Percentiles rank a stretch among this genome's conserved stretches.
phyloP scores from a whole-genome alignment of 92 coral and sea anemone genomes.

The Zoanthus solanderi region DNA sequence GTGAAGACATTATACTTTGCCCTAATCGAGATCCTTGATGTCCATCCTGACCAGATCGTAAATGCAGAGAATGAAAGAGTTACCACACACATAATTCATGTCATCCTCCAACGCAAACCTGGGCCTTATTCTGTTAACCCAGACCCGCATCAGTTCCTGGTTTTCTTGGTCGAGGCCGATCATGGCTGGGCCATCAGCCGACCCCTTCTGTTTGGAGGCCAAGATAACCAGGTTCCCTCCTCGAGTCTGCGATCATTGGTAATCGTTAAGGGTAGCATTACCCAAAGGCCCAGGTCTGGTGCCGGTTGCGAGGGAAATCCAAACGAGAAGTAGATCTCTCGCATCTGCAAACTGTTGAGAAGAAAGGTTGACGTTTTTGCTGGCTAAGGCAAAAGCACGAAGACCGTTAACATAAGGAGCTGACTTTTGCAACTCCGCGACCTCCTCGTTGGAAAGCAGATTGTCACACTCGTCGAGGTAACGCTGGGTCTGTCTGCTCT shows the following conservation, averaged over 20 bases:
- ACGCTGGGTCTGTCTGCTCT: not conserved
- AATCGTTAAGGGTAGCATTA: not conserved
- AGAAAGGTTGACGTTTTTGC: not conserved
- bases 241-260: not conserved
- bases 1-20: too few relatives aligned
- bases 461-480: conserved; percentile 20
- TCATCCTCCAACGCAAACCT: not conserved
- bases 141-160: not conserved
- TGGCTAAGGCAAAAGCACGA: not conserved
- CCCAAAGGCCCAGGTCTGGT: conserved; percentile 10
- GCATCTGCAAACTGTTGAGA: not conserved
- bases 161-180: conserved; percentile 15
- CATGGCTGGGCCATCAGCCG: conserved; percentile 33
- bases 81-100: too few relatives aligned
- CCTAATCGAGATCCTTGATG: too few relatives aligned
- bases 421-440: not conserved
- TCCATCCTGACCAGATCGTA: too few relatives aligned
- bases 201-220: conserved; percentile 23
- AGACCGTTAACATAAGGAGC: not conserved
- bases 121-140: not conserved
- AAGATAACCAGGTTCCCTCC: not conserved
- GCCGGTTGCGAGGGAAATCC: not conserved
- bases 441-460: not conserved
- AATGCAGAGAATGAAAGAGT: too few relatives aligned
- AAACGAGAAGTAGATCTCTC: conserved; percentile 1